Conservation (phyloP, 2,113 vertebrate genomes). For the Lasiurus borealis region DNA sequence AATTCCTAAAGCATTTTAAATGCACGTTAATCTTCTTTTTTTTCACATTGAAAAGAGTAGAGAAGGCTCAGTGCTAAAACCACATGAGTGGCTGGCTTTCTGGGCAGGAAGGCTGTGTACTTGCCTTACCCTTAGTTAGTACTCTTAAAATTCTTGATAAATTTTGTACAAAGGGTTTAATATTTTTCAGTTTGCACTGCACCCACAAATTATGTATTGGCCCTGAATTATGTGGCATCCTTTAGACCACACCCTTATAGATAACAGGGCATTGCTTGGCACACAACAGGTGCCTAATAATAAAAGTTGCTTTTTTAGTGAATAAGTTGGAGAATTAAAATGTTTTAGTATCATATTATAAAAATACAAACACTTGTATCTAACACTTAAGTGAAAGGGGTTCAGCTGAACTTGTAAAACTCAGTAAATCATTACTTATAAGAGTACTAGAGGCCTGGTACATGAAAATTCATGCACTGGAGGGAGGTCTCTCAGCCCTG, state of each 20-base stretch:
- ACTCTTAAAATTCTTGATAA: background rate
- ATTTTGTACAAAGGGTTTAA: background rate
- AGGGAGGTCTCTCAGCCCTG: too few relatives aligned
- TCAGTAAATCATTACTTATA: slow-evolving; percentile 24
- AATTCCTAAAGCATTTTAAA: background rate
- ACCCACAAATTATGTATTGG: background rate
- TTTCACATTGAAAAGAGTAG: background rate
- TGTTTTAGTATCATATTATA: background rate
- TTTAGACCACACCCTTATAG: background rate
- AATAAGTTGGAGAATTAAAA: background rate
- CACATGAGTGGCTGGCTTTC: background rate
- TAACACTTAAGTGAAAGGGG: background rate
- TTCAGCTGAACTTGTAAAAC: background rate
- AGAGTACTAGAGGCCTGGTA: background rate
- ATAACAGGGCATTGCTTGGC: background rate
- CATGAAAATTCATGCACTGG: too few relatives aligned
- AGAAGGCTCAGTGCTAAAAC: background rate
- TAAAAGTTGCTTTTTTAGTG: background rate
- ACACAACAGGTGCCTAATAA: background rate
- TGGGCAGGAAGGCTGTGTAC: background rate
- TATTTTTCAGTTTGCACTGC: background rate
- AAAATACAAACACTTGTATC: background rate
- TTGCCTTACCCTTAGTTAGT: background rate
- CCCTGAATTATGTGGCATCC: background rate
- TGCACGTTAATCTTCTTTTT: background rate